Base-by-base conservation (phyloP, 2,888 invertebrate species). In the Opisthograptis luteolata region DNA sequence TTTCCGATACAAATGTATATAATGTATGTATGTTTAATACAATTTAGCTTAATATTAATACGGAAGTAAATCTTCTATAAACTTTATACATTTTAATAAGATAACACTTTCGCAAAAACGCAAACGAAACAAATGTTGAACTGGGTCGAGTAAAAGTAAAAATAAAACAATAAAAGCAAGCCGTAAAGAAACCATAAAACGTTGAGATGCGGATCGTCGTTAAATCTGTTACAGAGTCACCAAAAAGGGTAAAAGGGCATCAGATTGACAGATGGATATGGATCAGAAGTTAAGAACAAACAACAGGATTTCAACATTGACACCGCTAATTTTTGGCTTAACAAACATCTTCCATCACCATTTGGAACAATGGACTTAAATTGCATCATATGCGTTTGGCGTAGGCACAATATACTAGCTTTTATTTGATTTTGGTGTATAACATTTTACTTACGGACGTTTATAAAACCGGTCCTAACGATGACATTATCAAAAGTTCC, bases 81-180 rank as follows among this genome's bases (percentile, higher is more conserved):
- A n/a, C n/a, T n/a, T n/a, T n/a, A n/a, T n/a, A n/a, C n/a, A n/a
- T n/a, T n/a, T n/a, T n/a, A n/a, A n/a, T n/a, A n/a, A n/a, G n/a
- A n/a, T n/a, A n/a, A n/a, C 9, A 30, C 42, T 36, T 48, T 42
- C 48, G 24, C 17, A 41, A 47, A 41, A 41, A 19, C 25, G 8
- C 19, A 19, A 27, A 15, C 17, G 6, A 12, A 35, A 27, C 15
- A 30, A 3, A 9, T 45, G 24, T 14, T 34, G 32, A 60, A 65
- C 34, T 34, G 44, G 56, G 51, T 10, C 51, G 17, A 54, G 63
- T 55, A 62, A 67, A 66, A 67, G 62, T 64, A 52, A 40, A 45
- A 50, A 40, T 45, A 58, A 57, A n/a, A 59, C 57, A 58, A 58
- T 39, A 28, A 37, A 28, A 39, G 4, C 19, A 15, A 24, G 24